phyloP scores from a whole-genome alignment of 2,888 invertebrate species.

The Hirtodrosophila confusa region DNA sequence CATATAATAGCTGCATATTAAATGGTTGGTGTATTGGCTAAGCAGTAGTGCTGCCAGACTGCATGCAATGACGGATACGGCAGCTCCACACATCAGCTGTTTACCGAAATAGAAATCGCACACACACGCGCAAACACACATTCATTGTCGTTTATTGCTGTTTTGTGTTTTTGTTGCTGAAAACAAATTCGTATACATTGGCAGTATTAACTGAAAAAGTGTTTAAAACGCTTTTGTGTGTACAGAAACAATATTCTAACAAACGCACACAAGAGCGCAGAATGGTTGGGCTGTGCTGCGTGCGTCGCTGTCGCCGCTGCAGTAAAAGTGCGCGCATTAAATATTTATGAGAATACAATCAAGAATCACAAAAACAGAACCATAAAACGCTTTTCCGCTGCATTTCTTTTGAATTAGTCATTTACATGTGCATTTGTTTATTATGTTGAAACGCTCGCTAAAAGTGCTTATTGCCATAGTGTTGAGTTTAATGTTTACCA shows the following conservation, averaged over 20 bases:
- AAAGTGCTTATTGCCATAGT: constrained; percentile 85
- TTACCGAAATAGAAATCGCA: constrained; percentile 17
- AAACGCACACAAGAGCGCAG: not conserved
- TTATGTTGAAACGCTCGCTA: constrained; percentile 82
- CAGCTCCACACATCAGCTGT: constrained; percentile 39
- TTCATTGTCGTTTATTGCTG: constrained; percentile 12
- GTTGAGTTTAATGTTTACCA: constrained; percentile 85
- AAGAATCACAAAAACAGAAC: constrained; percentile 1
- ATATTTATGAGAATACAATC: constrained; percentile 35
- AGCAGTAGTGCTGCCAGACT: constrained; percentile 29
- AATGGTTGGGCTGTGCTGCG: constrained; percentile 9
- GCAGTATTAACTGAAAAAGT: not conserved
- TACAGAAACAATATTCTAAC: not conserved
- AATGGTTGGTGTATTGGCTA: constrained; percentile 24
- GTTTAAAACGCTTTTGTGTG: constrained; percentile 1
- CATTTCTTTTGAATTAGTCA: constrained; percentile 5
- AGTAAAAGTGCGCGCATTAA: constrained; percentile 45
- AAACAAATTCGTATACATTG: constrained; percentile 18
- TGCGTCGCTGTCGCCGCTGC: constrained; percentile 13
- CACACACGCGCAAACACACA: constrained; percentile 12
- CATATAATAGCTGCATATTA: not conserved
- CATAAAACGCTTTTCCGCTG: constrained; percentile 11
- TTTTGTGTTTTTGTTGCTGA: constrained; percentile 18
- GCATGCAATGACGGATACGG: constrained; percentile 3
- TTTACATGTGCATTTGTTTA: constrained; percentile 41